Evolutionary conservation across 1,140 invertebrate species (phyloP).

Genomic region (Lucilia sericata): DNA sequence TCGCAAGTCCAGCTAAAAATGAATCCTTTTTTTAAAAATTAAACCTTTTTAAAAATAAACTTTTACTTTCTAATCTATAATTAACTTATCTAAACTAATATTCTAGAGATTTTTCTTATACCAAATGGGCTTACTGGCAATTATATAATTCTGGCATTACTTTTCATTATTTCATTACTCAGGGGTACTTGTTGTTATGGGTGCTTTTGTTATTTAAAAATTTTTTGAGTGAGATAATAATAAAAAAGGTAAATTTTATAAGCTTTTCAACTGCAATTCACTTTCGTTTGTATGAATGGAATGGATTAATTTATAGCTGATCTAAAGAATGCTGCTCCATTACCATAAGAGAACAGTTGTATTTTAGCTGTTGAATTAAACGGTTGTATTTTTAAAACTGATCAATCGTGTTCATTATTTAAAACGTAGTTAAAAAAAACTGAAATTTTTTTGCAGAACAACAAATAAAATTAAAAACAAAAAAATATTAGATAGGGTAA

Average conservation of each 20-base stretch:
- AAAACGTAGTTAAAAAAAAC: not conserved
- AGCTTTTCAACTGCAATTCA: constrained; percentile 20
- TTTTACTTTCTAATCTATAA: no score
- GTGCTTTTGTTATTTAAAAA: constrained; percentile 4
- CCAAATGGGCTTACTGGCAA: not conserved
- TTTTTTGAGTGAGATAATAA: constrained; percentile 15
- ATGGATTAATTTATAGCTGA: not conserved
- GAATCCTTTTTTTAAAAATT: no score
- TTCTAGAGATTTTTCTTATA: not conserved
- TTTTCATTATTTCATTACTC: not conserved
- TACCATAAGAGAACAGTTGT: constrained; percentile 13
- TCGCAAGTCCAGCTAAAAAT: no score
- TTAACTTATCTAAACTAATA: no score
- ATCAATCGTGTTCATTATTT: not conserved
- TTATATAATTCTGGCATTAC: not conserved
- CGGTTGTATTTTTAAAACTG: not conserved
- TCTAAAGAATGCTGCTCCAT: not conserved
- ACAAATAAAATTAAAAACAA: not conserved
- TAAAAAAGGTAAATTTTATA: not conserved
- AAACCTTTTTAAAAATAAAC: no score
- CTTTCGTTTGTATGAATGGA: not conserved
- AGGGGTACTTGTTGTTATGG: not conserved
- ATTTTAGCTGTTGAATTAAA: constrained; percentile 11
- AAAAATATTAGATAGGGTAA: constrained; percentile 13
- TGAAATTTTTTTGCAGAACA: not conserved